A percentile compares a stretch with the other conserved stretches of the same genome.
These are phyloP conservation scores for Toxotes lorentzi DNA, from an alignment of 2,797 vertebrate species.

Conservation along the genomic window DNA sequence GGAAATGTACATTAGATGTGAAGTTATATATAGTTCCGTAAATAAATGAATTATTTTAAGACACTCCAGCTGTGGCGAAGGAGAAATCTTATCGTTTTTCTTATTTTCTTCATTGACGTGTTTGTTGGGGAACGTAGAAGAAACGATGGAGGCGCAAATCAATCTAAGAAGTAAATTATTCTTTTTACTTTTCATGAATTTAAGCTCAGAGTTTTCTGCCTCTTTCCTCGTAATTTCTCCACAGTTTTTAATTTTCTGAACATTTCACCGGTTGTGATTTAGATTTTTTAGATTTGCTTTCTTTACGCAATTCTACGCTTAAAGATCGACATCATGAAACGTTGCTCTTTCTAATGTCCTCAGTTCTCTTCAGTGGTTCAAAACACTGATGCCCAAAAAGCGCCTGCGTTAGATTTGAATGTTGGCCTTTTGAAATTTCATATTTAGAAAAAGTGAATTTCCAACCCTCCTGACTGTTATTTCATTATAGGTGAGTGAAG, in stretches of 20 bases:
- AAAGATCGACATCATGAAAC: background rate
- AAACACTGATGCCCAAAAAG: background rate
- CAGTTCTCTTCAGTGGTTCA: background rate
- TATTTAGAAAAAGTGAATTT: background rate
- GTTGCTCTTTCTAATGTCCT: too few species aligned
- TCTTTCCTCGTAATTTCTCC: background rate
- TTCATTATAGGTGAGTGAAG: background rate
- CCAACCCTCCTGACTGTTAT: background rate
- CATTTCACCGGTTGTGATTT: background rate
- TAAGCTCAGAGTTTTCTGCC: background rate
- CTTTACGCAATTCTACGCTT: background rate
- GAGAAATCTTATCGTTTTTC: background rate
- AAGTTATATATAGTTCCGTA: slow-evolving; percentile 70
- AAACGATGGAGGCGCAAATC: background rate
- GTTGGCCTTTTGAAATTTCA: background rate
- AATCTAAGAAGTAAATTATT: background rate
- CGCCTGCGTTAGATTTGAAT: background rate
- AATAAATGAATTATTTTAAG: slow-evolving; percentile 80
- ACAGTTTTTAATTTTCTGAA: background rate
- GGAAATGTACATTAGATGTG: slow-evolving; percentile 71
- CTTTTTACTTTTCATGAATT: background rate
- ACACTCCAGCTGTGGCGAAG: slow-evolving; percentile 24
- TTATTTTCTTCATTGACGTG: background rate
- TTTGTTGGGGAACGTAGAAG: background rate
- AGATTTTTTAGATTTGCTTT: background rate